Evolutionary conservation across 2,113 vertebrate genomes (phyloP).

Genomic region (Tauraco erythrolophus): DNA sequence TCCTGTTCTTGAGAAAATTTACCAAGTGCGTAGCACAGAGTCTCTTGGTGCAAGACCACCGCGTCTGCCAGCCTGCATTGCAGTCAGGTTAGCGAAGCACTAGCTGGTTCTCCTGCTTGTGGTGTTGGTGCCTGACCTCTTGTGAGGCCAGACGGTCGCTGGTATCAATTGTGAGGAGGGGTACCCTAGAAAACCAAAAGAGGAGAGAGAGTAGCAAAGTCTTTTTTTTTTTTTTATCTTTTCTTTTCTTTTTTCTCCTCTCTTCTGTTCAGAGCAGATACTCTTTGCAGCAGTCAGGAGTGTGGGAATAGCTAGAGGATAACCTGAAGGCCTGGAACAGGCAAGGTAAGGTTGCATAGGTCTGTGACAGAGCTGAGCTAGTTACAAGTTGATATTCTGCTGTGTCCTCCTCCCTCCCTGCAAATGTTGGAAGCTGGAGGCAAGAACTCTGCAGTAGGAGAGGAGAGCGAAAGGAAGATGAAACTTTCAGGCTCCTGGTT

Average conservation of each 20-base stretch:
- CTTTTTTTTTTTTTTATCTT: background rate
- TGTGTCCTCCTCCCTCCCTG: background rate
- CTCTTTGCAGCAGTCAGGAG: background rate
- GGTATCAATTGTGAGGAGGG: fast-evolving
- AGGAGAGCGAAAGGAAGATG: background rate
- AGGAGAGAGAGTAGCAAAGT: background rate
- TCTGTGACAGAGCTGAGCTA: background rate
- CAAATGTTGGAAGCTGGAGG: background rate
- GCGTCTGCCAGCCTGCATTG: background rate
- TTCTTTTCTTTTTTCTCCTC: background rate
- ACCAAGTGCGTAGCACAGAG: background rate
- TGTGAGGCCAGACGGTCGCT: background rate
- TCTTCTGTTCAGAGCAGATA: background rate
- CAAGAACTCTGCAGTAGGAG: background rate
- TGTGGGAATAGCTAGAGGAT: background rate
- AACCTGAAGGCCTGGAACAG: background rate
- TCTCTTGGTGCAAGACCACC: background rate
- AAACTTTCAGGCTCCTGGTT: background rate
- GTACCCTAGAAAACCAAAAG: background rate
- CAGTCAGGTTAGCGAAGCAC: fast-evolving
- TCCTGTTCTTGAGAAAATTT: background rate
- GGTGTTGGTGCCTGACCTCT: background rate
- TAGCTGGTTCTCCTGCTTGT: background rate
- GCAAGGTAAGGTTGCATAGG: fast-evolving
- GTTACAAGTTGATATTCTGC: fast-evolving